Evolutionary conservation across 2,113 vertebrate genomes (phyloP).

Genomic region (Caranx ignobilis): DNA sequence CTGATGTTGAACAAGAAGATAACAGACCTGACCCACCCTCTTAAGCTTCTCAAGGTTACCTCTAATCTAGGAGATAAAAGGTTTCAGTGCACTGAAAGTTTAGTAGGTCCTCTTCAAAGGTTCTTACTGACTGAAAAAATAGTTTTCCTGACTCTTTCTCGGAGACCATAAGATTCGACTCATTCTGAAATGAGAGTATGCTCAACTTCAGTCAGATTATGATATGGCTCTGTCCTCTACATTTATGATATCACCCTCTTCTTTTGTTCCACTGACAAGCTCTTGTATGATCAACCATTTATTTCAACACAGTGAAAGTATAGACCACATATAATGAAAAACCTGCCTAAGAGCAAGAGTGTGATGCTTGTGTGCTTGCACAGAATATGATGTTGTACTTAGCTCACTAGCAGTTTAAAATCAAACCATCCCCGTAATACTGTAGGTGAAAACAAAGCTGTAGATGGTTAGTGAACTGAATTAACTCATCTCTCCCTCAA

Average conservation of each 20-base stretch:
- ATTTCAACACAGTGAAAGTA: background rate
- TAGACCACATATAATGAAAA: background rate
- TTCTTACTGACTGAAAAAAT: background rate
- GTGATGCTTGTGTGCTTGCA: background rate
- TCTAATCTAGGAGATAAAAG: too few relatives aligned
- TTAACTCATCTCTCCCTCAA: background rate
- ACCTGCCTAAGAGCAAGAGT: too few relatives aligned
- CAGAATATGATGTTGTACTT: background rate
- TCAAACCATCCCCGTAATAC: background rate
- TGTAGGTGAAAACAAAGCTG: conserved; percentile 3
- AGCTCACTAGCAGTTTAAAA: background rate
- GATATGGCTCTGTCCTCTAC: background rate
- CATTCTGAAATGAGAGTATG: conserved; percentile 78
- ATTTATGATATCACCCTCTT: background rate
- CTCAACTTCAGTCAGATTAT: background rate
- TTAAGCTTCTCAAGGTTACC: too few relatives aligned
- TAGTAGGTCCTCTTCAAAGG: too few relatives aligned
- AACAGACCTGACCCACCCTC: too few relatives aligned
- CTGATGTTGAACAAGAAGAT: too few relatives aligned
- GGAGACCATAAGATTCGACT: conserved; percentile 83
- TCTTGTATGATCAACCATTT: background rate
- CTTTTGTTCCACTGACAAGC: background rate
- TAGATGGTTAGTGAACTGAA: background rate
- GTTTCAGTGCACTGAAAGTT: too few relatives aligned
- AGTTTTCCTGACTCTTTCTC: conserved; percentile 67